A percentile compares a stretch with the other conserved stretches of the same genome.
Evolutionary conservation across 2,113 vertebrate species (phyloP).

Genomic region (Arothron firmamentum): DNA sequence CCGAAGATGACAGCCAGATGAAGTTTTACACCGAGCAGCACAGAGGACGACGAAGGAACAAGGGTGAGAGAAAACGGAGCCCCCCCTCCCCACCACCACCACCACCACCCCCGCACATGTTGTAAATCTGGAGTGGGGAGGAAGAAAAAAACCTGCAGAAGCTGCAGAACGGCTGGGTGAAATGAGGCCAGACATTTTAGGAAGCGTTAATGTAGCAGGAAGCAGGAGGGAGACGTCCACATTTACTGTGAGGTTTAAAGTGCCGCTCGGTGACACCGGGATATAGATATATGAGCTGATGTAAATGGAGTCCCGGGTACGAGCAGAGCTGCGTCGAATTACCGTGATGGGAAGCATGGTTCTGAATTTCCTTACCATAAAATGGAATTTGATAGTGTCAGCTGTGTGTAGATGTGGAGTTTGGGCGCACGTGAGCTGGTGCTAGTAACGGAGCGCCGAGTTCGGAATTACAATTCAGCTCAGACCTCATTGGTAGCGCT

Average conservation of each 20-base stretch:
- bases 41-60: conserved; percentile 84
- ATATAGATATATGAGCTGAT: conserved; percentile 59
- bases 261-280: conserved; percentile 52
- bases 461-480: too few species aligned
- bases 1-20: conserved; percentile 88
- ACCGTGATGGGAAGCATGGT: conserved; percentile 38
- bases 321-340: conserved; percentile 46
- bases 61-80: conserved; percentile 75
- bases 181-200: conserved; percentile 47
- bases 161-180: conserved; percentile 23
- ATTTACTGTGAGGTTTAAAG: conserved; percentile 45
- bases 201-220: conserved; percentile 51
- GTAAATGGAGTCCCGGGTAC: conserved; percentile 47
- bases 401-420: background rate
- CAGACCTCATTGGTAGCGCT: too few species aligned
- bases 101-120: too few species aligned
- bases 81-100: background rate
- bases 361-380: conserved; percentile 24
- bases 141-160: conserved; percentile 6
- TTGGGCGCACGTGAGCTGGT: conserved; percentile 1
- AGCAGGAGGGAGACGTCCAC: conserved; percentile 37
- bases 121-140: background rate
- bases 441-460: background rate
- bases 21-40: conserved; percentile 95
- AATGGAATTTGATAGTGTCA: conserved; percentile 27